These are phyloP conservation scores for Elmis aenea DNA, from an alignment of 2,888 invertebrate species.

Conservation along the genomic window DNA sequence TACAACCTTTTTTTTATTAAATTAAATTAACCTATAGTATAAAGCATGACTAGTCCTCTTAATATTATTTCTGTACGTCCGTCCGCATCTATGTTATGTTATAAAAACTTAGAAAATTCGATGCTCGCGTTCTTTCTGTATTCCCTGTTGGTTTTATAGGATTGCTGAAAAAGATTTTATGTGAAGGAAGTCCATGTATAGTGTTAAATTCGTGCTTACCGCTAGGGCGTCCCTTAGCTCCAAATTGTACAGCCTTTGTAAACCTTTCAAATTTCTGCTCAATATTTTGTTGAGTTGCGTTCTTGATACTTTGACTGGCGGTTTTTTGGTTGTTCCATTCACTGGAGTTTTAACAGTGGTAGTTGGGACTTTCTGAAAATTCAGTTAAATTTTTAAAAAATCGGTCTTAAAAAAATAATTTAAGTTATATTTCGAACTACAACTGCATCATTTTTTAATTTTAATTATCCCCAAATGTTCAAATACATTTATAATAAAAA, in stretches of 20 bases:
- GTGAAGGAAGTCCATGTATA: too few relatives aligned
- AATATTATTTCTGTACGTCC: too few relatives aligned
- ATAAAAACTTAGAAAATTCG: conserved; percentile 42
- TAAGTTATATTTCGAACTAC: too few relatives aligned
- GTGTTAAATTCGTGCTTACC: conserved; percentile 45
- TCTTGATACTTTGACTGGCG: conserved; percentile 44
- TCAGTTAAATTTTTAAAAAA: background rate
- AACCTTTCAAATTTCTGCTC: conserved; percentile 48
- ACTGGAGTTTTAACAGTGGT: background rate
- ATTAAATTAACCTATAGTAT: too few relatives aligned
- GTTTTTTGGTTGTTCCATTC: conserved; percentile 39
- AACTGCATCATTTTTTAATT: too few relatives aligned
- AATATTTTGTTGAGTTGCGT: conserved; percentile 44
- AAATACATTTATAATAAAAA: too few relatives aligned
- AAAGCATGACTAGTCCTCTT: too few relatives aligned
- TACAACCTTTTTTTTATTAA: too few relatives aligned
- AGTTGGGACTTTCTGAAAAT: background rate
- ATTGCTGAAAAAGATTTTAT: conserved; percentile 40
- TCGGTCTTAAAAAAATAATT: too few relatives aligned
- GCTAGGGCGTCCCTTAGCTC: conserved; percentile 50
- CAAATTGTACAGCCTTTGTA: conserved; percentile 48
- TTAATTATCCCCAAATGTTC: too few relatives aligned
- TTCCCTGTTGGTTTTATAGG: conserved; percentile 23
- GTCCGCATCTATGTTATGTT: too few relatives aligned
- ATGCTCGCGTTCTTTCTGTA: conserved; percentile 37